phyloP scores from a whole-genome alignment of 2,888 invertebrate genomes.

The Xestobium rufovillosum region DNA sequence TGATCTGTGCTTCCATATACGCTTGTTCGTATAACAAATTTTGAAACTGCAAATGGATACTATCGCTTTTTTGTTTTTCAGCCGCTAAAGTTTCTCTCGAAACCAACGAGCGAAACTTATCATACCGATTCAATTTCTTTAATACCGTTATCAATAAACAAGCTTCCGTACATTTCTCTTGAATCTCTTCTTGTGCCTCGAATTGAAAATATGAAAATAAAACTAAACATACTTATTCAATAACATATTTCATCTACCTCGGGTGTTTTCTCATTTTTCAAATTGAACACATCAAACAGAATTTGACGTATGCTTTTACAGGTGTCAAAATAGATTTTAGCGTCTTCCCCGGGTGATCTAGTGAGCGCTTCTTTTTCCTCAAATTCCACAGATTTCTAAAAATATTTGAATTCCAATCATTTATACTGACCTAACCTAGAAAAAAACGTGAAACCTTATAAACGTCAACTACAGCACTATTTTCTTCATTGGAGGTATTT shows the following conservation, averaged over 20 bases:
- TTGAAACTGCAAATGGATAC: slow-evolving; percentile 81
- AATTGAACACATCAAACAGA: slow-evolving; percentile 59
- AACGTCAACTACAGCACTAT: slow-evolving; percentile 49
- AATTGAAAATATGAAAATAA: slow-evolving; percentile 19
- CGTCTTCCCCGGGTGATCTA: slow-evolving; percentile 61
- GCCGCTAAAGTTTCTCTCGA: slow-evolving; percentile 73
- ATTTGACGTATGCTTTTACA: slow-evolving; percentile 63
- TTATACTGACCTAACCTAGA: slow-evolving; percentile 6
- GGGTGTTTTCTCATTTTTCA: slow-evolving; percentile 53
- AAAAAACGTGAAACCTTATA: slow-evolving; percentile 48
- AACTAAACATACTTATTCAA: not conserved
- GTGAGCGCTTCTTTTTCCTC: slow-evolving; percentile 68
- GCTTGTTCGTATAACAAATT: slow-evolving; percentile 91
- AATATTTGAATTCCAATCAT: slow-evolving; percentile 15
- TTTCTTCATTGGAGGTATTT: slow-evolving; percentile 40
- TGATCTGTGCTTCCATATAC: slow-evolving; percentile 90
- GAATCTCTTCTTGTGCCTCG: slow-evolving; percentile 53
- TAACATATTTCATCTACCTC: slow-evolving; percentile 42
- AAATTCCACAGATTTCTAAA: slow-evolving; percentile 59
- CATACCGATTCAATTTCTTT: slow-evolving; percentile 83
- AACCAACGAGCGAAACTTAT: slow-evolving; percentile 78
- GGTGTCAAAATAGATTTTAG: slow-evolving; percentile 56
- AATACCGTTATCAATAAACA: slow-evolving; percentile 72
- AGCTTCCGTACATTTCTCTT: slow-evolving; percentile 62
- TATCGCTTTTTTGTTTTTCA: slow-evolving; percentile 84